Base-by-base conservation (phyloP, 2,888 invertebrate species). In the Eucriotettix oculatus region DNA sequence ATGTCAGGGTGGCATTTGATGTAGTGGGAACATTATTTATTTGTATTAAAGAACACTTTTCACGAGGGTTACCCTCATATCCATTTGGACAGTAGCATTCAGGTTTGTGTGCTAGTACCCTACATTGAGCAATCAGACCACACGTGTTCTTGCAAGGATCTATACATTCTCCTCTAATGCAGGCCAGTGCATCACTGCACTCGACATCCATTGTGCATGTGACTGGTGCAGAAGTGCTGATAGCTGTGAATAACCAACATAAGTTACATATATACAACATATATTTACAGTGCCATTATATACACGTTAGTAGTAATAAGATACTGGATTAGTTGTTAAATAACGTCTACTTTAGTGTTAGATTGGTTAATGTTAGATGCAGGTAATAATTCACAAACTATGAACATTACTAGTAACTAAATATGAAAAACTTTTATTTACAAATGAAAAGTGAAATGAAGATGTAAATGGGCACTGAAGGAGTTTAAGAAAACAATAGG, bases 161-260 rank as follows among this genome's bases (percentile, higher is more conserved):
- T 74, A 85, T 84, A 76, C 90, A 90, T 68, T 83, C 75, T 69
- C 85, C 86, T 81, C 85, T 85, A 75, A 86, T 86, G 76, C 90
- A 90, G 70, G 87, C 86, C 78, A 88, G 86, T 67, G 80, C 84
- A 71, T 85, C 84, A 76, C 86, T 85, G 77, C 90, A 90, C 76
- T 90, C 87, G 71, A 83, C 84, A 76, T 90, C 87, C 72, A 85
- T 85, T 75, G 85, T 82, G 78, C 90, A 90, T 70, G 86, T 85
- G 75, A 84, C 66, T 59, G 68, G 66, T 66, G 67, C 58, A 58
- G 62, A 54, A 58, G 64, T 62, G 58, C 62, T 63, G 60, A 62
- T 59, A 68, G 73, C 75, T 76, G 76, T 71, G 73, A 72, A 75
- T 73, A 62, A 61, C 58, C 54, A 60, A 62, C 58, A 64, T 70